Conservation (phyloP, 2,888 invertebrate genomes). For the Drosophila macrospina region DNA sequence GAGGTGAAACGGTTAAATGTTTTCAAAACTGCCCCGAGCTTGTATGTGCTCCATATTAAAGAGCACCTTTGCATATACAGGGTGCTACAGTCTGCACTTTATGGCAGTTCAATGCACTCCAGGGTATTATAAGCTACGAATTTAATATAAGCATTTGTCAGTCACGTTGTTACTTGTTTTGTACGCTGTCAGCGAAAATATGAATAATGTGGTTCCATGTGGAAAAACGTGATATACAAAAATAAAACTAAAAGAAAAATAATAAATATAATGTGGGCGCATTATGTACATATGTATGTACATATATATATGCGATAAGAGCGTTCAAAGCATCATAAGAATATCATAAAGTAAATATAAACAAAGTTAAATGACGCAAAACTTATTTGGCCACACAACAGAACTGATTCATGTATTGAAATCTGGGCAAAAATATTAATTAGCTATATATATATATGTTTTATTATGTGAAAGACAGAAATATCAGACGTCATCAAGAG, state of each 20-base stretch:
- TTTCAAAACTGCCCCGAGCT: constrained; percentile 67
- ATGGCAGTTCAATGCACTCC: constrained; percentile 48
- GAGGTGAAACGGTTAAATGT: constrained; percentile 84
- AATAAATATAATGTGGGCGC: constrained; percentile 4
- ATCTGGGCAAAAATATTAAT: constrained; percentile 2
- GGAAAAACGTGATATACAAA: constrained; percentile 43
- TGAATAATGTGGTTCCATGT: constrained; percentile 60
- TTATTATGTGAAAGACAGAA: constrained; percentile 13
- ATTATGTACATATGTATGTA: neutral
- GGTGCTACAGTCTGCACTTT: constrained; percentile 37
- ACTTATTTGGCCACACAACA: constrained; percentile 5
- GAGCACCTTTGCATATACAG: constrained; percentile 36
- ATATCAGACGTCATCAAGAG: constrained; percentile 28
- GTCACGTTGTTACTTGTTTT: constrained; percentile 38
- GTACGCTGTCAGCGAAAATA: constrained; percentile 62
- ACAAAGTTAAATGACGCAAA: constrained; percentile 3
- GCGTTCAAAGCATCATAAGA: constrained; percentile 45
- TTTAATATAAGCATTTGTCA: constrained; percentile 27
- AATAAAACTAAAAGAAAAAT: constrained; percentile 30
- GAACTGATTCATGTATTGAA: constrained; percentile 22
- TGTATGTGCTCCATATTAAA: constrained; percentile 49
- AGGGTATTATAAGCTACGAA: constrained; percentile 26
- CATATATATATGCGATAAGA: neutral
- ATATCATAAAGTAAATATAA: constrained; percentile 21
- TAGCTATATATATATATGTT: neutral